Percentiles rank a stretch among this genome's conserved stretches.
Evolutionary conservation across 2,113 vertebrate species (phyloP).

Genomic region (Pterocles gutturalis): DNA sequence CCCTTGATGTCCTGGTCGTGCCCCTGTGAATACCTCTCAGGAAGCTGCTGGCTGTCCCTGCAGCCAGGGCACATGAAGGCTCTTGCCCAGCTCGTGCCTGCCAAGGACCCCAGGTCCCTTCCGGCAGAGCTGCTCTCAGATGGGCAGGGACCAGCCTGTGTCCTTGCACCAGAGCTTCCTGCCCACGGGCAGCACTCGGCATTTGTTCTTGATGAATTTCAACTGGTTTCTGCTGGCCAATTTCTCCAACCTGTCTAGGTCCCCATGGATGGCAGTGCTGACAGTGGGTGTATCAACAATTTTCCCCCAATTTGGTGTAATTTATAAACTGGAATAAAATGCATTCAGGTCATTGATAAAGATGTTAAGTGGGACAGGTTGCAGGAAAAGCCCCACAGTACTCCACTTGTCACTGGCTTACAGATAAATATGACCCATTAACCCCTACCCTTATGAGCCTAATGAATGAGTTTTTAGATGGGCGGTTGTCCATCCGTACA

Average conservation of each 20-base stretch:
- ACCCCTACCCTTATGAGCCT: background rate
- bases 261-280: background rate
- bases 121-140: background rate
- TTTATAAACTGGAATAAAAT: background rate
- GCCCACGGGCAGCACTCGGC: background rate
- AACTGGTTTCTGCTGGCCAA: background rate
- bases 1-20: background rate
- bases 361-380: background rate
- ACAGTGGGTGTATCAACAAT: background rate
- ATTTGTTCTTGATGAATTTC: background rate
- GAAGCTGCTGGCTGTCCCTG: background rate
- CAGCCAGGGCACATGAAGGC: background rate
- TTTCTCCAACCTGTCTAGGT: background rate
- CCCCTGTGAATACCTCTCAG: accelerated
- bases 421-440: background rate
- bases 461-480: background rate
- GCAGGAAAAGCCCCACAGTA: background rate
- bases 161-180: background rate
- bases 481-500: background rate
- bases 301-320: background rate
- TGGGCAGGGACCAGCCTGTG: background rate
- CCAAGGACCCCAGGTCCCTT: background rate
- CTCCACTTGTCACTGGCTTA: background rate
- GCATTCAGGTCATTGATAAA: background rate
- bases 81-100: background rate